Conservation (phyloP, 30 jellyfish, hydroid and myxozoan genomes). For the Morbakka virulenta region DNA sequence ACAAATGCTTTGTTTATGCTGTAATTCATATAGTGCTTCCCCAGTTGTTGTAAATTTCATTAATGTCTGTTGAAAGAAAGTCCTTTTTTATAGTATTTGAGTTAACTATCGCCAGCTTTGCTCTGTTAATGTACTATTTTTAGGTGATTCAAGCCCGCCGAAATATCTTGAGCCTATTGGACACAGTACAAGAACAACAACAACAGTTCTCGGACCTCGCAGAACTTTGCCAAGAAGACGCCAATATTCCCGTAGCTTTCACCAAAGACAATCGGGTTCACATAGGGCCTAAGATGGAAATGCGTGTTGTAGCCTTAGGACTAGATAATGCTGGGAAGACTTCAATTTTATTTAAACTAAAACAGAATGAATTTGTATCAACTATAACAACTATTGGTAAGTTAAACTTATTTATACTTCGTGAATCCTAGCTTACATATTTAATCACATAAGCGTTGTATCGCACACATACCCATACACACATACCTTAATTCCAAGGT, state of each 20-base stretch:
- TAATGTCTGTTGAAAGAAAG: too few relatives aligned
- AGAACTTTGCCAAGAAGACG: conserved; percentile 87
- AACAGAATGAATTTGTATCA: conserved; percentile 92
- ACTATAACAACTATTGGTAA: conserved; percentile 91
- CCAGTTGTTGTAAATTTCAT: too few relatives aligned
- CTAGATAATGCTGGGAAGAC: conserved; percentile 97
- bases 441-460: neutral
- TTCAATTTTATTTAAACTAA: conserved; percentile 81
- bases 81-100: too few relatives aligned
- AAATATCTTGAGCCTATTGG: conserved; percentile 69
- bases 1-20: too few relatives aligned
- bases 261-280: conserved; percentile 98
- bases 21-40: too few relatives aligned
- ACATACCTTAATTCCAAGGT: too few relatives aligned
- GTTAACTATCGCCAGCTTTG: too few relatives aligned
- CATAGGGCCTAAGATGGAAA: conserved; percentile 96
- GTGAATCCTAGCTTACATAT: neutral
- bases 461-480: too few relatives aligned
- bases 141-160: conserved; percentile 90
- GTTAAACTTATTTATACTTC: neutral
- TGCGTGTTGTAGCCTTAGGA: conserved; percentile 96
- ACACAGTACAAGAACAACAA: conserved; percentile 89
- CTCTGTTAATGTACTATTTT: too few relatives aligned
- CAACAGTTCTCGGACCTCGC: conserved; percentile 73
- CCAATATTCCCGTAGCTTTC: conserved; percentile 84